Percentiles rank a stretch among this genome's conserved stretches.
Evolutionary conservation across 2,113 vertebrate species (phyloP).

Genomic region (Lycaon pictus): DNA sequence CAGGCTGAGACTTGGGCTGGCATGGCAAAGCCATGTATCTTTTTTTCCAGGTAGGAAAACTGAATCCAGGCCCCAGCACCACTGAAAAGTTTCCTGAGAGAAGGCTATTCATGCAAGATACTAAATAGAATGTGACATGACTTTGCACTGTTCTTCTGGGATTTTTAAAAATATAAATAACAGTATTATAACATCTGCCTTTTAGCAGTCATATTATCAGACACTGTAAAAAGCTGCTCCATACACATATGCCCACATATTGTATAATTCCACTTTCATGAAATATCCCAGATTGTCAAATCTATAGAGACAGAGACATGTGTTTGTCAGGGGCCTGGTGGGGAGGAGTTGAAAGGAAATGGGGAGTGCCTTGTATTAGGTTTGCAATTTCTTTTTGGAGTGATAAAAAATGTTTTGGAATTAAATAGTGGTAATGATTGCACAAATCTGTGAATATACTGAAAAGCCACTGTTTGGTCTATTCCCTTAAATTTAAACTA

Average conservation of each 20-base stretch:
- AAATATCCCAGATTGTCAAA: conserved; percentile 39
- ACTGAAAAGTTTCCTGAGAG: neutral
- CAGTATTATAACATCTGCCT: neutral
- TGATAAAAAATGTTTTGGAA: conserved; percentile 38
- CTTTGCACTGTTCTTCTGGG: neutral
- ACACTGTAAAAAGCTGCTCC: conserved; percentile 24
- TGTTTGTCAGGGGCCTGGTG: neutral
- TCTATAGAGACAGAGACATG: conserved; percentile 6
- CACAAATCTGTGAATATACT: neutral
- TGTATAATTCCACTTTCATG: neutral
- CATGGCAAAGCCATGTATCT: conserved; percentile 50
- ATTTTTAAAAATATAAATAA: conserved; percentile 44
- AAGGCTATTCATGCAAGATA: neutral
- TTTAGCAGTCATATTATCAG: neutral
- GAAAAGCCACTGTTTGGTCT: neutral
- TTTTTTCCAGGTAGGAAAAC: conserved; percentile 73
- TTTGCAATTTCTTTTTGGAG: conserved; percentile 12
- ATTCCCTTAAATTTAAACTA: neutral
- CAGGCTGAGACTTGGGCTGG: conserved; percentile 38
- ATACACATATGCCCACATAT: neutral
- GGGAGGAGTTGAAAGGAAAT: neutral
- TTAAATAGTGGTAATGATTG: conserved; percentile 10
- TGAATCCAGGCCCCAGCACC: conserved; percentile 29
- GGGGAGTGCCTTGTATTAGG: neutral
- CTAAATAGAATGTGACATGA: conserved; percentile 1